phyloP scores from a whole-genome alignment of 2,888 invertebrate genomes.

The Hyalella azteca region DNA sequence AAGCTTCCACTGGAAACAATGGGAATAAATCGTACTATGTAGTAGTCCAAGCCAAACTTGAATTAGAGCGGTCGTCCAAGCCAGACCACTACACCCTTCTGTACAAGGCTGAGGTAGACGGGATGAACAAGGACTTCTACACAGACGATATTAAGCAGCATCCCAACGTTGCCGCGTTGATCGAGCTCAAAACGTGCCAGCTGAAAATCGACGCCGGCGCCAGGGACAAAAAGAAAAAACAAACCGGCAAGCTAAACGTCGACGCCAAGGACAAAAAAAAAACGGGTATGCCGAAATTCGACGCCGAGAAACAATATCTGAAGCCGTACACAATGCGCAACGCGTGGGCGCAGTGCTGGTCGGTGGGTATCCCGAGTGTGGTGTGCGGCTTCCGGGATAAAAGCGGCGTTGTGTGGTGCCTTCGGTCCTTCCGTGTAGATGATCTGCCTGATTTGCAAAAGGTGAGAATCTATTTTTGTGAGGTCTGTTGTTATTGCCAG shows the following conservation, averaged over 20 bases:
- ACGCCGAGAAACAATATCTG: neutral
- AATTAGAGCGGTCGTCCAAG: too few species aligned
- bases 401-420: constrained; percentile 70
- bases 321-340: constrained; percentile 63
- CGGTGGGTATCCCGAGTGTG: constrained; percentile 73
- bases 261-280: too few species aligned
- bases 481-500: too few species aligned
- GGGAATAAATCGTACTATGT: constrained; percentile 73
- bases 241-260: too few species aligned
- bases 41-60: constrained; percentile 70
- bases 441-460: constrained; percentile 68
- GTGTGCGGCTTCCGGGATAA: constrained; percentile 76
- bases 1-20: constrained; percentile 69
- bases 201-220: too few species aligned
- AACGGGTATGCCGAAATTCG: neutral
- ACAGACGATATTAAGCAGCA: neutral
- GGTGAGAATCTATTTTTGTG: too few species aligned
- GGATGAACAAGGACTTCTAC: constrained; percentile 60
- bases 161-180: neutral
- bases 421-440: constrained; percentile 67
- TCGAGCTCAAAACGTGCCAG: neutral
- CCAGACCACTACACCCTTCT: constrained; percentile 70
- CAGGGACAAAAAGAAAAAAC: too few species aligned
- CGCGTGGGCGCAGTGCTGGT: constrained; percentile 82
- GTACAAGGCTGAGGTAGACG: constrained; percentile 81